Evolutionary conservation across 1,140 invertebrate genomes (phyloP).

Genomic region (Oedothorax gibbosus): DNA sequence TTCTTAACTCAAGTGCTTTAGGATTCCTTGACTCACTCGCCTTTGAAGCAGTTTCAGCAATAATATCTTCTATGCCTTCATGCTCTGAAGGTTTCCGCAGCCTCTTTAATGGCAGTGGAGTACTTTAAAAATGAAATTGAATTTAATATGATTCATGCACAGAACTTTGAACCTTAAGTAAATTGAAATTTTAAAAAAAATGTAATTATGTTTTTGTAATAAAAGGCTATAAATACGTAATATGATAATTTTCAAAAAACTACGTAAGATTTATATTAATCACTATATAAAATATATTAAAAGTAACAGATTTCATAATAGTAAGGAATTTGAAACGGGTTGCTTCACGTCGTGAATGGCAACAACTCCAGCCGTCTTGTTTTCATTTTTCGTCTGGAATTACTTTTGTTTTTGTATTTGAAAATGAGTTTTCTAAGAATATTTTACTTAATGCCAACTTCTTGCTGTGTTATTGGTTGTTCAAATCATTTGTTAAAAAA

Average conservation of each 20-base stretch:
- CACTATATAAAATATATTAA: background rate
- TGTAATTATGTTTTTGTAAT: background rate
- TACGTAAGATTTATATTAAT: background rate
- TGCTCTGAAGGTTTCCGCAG: conserved; percentile 4
- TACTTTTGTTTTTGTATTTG: too few relatives aligned
- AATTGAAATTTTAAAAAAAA: background rate
- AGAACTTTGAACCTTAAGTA: too few relatives aligned
- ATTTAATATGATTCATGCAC: too few relatives aligned
- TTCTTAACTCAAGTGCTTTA: too few relatives aligned
- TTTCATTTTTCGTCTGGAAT: too few relatives aligned
- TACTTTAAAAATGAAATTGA: background rate
- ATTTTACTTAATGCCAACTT: too few relatives aligned
- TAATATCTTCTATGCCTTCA: conserved; percentile 5
- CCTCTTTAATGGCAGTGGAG: background rate
- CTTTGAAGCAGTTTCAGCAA: conserved; percentile 4
- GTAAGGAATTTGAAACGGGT: background rate
- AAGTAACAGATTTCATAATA: background rate
- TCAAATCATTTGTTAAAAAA: too few relatives aligned
- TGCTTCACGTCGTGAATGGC: too few relatives aligned
- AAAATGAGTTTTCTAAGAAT: too few relatives aligned
- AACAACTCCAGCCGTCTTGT: too few relatives aligned
- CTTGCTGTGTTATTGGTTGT: too few relatives aligned
- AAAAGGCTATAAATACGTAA: background rate
- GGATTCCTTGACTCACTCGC: too few relatives aligned
- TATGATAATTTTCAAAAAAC: background rate